phyloP scores from a whole-genome alignment of 1,140 invertebrate species.

The Conus betulinus region DNA sequence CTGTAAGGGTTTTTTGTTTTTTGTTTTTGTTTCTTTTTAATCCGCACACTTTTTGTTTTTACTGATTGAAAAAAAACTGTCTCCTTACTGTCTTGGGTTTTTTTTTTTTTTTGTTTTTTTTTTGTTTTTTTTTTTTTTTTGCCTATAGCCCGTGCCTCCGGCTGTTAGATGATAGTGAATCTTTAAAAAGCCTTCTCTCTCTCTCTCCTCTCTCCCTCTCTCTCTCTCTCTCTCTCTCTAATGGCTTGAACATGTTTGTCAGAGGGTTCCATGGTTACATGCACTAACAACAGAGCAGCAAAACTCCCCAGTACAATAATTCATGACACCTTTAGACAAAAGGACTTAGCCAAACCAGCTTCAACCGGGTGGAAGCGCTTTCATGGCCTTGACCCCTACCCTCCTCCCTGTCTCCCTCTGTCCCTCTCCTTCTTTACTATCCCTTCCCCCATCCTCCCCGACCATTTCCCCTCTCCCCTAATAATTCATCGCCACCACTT shows the following conservation, averaged over 20 bases:
- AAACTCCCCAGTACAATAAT: not conserved
- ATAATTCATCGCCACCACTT: too few species aligned
- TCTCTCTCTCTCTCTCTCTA: not conserved
- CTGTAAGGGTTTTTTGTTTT: not conserved
- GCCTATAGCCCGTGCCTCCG: too few species aligned
- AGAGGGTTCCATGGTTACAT: not conserved
- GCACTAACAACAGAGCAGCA: not conserved
- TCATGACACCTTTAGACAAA: not conserved
- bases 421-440: too few species aligned
- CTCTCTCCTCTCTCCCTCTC: too few species aligned
- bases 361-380: not conserved
- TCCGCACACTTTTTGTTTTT: not conserved
- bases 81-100: not conserved
- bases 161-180: too few species aligned
- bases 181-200: too few species aligned
- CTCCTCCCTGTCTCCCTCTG: too few species aligned
- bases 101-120: not conserved
- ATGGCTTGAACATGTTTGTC: not conserved
- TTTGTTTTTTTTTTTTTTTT: not conserved
- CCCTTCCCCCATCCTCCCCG: too few species aligned
- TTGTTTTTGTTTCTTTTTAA: not conserved
- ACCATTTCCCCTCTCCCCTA: too few species aligned
- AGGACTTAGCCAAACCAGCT: not conserved
- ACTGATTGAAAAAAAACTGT: not conserved
- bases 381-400: too few species aligned